These are phyloP conservation scores for Dryas iulia DNA, from an alignment of 1,140 invertebrate species.

Conservation along the genomic window DNA sequence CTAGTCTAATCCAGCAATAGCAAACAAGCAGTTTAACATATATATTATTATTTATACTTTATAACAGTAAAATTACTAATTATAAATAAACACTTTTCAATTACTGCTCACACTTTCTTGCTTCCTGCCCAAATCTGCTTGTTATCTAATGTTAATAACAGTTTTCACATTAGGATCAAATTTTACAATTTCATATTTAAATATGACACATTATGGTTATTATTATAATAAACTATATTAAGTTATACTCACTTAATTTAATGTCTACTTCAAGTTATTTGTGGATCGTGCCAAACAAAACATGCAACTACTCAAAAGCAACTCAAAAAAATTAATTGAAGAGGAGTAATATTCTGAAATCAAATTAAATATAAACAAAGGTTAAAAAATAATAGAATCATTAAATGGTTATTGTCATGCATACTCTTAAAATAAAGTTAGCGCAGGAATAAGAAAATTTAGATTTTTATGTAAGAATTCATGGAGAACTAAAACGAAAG, in stretches of 20 bases:
- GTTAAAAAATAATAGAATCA: conserved; percentile 6
- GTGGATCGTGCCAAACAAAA: conserved; percentile 45
- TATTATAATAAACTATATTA: background rate
- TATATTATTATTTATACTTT: too few relatives aligned
- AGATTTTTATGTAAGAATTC: background rate
- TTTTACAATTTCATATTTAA: background rate
- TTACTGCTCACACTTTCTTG: too few relatives aligned
- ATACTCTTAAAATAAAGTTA: too few relatives aligned
- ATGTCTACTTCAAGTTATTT: conserved; percentile 27
- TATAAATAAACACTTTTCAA: too few relatives aligned
- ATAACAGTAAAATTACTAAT: too few relatives aligned
- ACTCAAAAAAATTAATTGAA: conserved; percentile 57
- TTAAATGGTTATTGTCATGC: background rate
- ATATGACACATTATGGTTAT: background rate
- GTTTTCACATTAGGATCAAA: too few relatives aligned
- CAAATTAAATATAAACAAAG: conserved; percentile 43
- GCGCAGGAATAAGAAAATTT: background rate
- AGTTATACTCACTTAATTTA: conserved; percentile 50
- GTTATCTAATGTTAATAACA: too few relatives aligned
- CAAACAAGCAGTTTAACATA: too few relatives aligned
- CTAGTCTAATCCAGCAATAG: too few relatives aligned
- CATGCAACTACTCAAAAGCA: conserved; percentile 75
- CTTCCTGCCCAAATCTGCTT: too few relatives aligned
- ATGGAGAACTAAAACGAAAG: too few relatives aligned
- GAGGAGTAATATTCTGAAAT: conserved; percentile 63